Evolutionary conservation across 2,113 vertebrate species (phyloP).

Genomic region (Myrmophylax atrothorax): DNA sequence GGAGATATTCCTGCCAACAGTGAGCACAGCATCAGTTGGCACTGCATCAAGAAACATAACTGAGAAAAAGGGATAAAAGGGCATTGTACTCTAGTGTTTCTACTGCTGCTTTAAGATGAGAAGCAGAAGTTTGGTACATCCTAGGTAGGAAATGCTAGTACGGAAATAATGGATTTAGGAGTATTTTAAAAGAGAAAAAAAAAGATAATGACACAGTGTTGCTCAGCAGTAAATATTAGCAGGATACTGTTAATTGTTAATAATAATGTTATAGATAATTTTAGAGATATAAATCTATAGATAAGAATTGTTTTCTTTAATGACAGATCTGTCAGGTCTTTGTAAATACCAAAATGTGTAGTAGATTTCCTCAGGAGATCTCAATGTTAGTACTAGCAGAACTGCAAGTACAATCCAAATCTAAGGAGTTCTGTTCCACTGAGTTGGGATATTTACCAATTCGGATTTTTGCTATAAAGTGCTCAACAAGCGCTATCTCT

Average conservation of each 20-base stretch:
- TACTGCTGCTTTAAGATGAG: background rate
- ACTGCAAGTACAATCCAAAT: accelerated
- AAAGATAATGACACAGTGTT: background rate
- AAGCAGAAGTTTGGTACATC: background rate
- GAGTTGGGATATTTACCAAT: background rate
- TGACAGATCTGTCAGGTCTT: background rate
- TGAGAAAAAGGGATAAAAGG: background rate
- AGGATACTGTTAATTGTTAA: background rate
- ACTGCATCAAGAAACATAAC: background rate
- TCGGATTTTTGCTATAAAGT: background rate
- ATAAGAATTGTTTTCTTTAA: background rate
- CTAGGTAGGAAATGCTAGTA: background rate
- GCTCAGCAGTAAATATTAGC: background rate
- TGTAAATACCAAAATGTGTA: background rate
- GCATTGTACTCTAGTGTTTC: background rate
- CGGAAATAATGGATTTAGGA: background rate
- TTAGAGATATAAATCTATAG: background rate
- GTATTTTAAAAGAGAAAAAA: background rate
- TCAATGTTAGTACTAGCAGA: background rate
- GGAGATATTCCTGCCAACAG: background rate
- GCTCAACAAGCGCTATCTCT: background rate
- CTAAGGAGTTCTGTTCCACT: background rate
- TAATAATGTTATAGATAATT: background rate
- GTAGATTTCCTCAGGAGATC: background rate
- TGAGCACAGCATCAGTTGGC: background rate